These are phyloP conservation scores for Torymus auratus DNA, from an alignment of 2,888 invertebrate genomes.

Conservation along the genomic window DNA sequence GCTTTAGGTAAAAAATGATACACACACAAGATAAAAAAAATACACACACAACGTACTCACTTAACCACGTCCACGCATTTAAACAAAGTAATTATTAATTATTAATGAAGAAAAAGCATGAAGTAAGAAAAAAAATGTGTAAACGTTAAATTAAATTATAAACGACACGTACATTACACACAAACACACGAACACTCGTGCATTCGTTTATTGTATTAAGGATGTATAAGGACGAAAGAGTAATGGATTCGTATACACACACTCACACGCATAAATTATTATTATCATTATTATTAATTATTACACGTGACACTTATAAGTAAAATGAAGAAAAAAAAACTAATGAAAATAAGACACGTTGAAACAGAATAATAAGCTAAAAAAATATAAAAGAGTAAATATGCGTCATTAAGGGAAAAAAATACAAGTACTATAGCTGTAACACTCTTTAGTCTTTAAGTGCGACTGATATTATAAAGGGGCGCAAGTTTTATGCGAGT, in stretches of 20 bases:
- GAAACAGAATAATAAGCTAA: slow-evolving; percentile 49
- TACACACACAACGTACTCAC: slow-evolving; percentile 42
- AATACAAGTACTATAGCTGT: slow-evolving; percentile 53
- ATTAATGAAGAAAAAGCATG: slow-evolving; percentile 29
- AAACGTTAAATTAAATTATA: slow-evolving; percentile 51
- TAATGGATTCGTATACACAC: slow-evolving; percentile 31
- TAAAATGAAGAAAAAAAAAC: slow-evolving; percentile 27
- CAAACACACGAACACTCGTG: slow-evolving; percentile 18
- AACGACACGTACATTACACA: slow-evolving; percentile 4
- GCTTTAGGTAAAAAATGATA: slow-evolving; percentile 54
- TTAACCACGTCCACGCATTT: slow-evolving; percentile 49
- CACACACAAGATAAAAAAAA: slow-evolving; percentile 5
- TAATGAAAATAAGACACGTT: slow-evolving; percentile 41
- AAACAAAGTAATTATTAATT: slow-evolving; percentile 41
- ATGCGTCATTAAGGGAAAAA: slow-evolving; percentile 48
- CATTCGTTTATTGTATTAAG: slow-evolving; percentile 53
- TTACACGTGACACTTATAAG: slow-evolving; percentile 52
- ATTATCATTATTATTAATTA: slow-evolving; percentile 49
- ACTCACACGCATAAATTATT: slow-evolving; percentile 48
- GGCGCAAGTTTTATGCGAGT: slow-evolving; percentile 59
- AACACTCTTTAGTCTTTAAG: slow-evolving; percentile 62
- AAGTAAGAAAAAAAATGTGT: slow-evolving; percentile 38
- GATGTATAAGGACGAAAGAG: slow-evolving; percentile 30
- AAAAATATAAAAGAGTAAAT: slow-evolving; percentile 40
- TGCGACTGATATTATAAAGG: slow-evolving; percentile 63